Base-by-base conservation (phyloP, 2,888 invertebrate genomes). In the Psococerastis gibbosa region DNA sequence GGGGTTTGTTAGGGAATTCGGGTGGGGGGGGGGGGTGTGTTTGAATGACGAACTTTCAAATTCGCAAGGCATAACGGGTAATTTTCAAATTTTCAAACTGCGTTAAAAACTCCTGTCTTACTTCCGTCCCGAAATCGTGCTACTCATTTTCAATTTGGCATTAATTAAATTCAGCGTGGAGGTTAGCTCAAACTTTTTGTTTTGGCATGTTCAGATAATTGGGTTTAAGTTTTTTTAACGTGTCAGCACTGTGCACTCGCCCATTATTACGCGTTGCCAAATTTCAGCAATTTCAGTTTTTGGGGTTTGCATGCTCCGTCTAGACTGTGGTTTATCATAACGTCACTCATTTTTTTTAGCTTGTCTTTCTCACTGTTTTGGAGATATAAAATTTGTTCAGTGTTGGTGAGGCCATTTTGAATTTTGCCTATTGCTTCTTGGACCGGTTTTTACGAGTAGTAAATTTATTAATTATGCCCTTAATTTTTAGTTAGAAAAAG, bases 121-220 rank as follows among this genome's bases (percentile, higher is more conserved):
- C 27, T 11, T 11, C 8, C 27, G 27, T 27, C 13, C 38, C n/a
- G 38, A 38, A 17, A 38, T 38, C 38, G 38, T 38, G 38, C 15
- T 38, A 38, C 22, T 18, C 15, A 38, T 38, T 27, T 38, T 38
- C 17, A 38, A 38, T 38, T 38, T 20, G 20, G 18, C 38, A 38
- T 20, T 38, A 38, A 38, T 38, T 38, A 38, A 38, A 18, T 38
- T 18, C 20, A 18, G 20, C 38, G 15, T 38, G 20, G 17, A 17
- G 20, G 20, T 38, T 13, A 38, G 22, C n/a, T 38, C 15, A 20
- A 38, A 38, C 18, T 38, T 38, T 38, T 38, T 38, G 38, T 38
- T 38, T 38, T 38, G 16, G 38, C 16, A 15, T 18, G 6, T 16
- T 38, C 20, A 16, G n/a, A 38, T 38, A 38, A 38, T 17, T 5